Evolutionary conservation across 2,888 invertebrate genomes (phyloP).

Genomic region (Dusona sp.): DNA sequence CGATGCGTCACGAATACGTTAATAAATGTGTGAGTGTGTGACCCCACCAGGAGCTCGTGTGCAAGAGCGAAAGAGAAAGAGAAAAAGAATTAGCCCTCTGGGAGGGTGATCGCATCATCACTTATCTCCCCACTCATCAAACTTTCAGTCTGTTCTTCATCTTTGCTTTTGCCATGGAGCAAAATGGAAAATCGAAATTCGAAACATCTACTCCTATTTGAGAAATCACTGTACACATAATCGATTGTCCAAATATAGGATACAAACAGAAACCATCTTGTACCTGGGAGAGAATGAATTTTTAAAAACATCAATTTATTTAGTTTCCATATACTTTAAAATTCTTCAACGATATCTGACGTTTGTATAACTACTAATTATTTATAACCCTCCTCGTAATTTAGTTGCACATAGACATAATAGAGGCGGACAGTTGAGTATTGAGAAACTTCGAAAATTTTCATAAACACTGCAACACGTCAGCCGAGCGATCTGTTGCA

Average conservation of each 20-base stretch:
- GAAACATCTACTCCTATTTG: slow-evolving; percentile 45
- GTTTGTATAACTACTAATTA: slow-evolving; percentile 1
- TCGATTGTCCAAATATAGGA: background rate
- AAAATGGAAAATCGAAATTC: slow-evolving; percentile 24
- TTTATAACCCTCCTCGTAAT: background rate
- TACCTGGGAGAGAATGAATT: background rate
- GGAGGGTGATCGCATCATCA: slow-evolving; percentile 55
- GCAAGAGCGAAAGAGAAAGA: slow-evolving; percentile 35
- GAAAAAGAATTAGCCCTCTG: slow-evolving; percentile 46
- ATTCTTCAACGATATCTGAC: background rate
- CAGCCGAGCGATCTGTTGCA: slow-evolving; percentile 33
- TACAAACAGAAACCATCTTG: background rate
- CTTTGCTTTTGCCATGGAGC: slow-evolving; percentile 42
- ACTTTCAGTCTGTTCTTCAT: slow-evolving; percentile 47
- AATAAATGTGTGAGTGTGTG: slow-evolving; percentile 54
- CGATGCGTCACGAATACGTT: slow-evolving; percentile 56
- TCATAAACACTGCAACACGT: slow-evolving; percentile 35
- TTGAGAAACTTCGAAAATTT: slow-evolving; percentile 37
- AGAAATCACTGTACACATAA: background rate
- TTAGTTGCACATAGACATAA: slow-evolving; percentile 11
- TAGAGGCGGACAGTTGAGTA: background rate
- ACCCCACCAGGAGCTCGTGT: slow-evolving; percentile 60
- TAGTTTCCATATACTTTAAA: background rate
- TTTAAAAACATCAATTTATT: too few relatives aligned
- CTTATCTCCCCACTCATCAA: slow-evolving; percentile 53